Evolutionary conservation across 2,797 vertebrate species (phyloP).

Genomic region (Hipposideros larvatus): DNA sequence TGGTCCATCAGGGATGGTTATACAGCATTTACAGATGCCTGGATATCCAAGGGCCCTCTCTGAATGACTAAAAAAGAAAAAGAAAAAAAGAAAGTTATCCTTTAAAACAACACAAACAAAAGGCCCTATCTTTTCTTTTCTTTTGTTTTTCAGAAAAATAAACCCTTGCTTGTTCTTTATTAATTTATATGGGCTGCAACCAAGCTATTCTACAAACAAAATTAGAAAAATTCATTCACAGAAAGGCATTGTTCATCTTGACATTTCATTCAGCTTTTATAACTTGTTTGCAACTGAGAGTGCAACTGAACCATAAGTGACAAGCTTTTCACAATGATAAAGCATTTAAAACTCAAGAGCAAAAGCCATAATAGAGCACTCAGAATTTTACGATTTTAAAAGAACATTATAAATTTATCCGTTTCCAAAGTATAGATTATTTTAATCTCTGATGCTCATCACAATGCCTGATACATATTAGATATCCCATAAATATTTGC

Average conservation of each 20-base stretch:
- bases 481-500: neutral
- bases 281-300: slow-evolving; percentile 66
- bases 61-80: neutral
- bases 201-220: slow-evolving; percentile 56
- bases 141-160: neutral
- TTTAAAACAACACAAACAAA: neutral
- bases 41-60: neutral
- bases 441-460: neutral
- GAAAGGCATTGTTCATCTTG: slow-evolving; percentile 72
- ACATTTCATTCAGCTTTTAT: slow-evolving; percentile 79
- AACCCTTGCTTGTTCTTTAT: neutral
- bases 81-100: neutral
- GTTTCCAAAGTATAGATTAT: neutral
- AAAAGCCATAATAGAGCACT: neutral
- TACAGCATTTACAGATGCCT: neutral
- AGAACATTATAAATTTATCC: slow-evolving; percentile 25
- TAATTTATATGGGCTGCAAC: slow-evolving; percentile 56
- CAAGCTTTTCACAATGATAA: slow-evolving; percentile 79
- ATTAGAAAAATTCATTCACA: slow-evolving; percentile 72
- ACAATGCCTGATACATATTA: neutral
- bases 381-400: slow-evolving; percentile 70
- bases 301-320: slow-evolving; percentile 65
- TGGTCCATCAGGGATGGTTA: neutral
- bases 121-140: neutral
- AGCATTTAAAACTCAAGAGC: slow-evolving; percentile 73